Conservation (phyloP, 2,113 vertebrate genomes). For the Rhynchomys soricoides region DNA sequence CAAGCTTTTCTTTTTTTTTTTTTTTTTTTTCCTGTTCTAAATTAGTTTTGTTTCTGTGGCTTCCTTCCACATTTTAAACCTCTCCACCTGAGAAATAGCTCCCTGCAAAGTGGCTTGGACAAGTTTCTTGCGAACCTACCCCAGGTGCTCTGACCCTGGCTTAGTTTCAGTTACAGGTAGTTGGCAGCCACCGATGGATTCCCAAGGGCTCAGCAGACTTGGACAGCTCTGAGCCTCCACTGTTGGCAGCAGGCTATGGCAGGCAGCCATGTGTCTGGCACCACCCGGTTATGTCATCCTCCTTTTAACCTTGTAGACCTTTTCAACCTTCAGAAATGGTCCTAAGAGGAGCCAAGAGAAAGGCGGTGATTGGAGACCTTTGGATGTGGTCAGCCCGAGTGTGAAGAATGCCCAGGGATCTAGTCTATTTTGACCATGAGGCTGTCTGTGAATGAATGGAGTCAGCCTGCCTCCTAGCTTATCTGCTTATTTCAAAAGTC, state of each 20-base stretch:
- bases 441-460: conserved; percentile 73
- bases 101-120: not conserved
- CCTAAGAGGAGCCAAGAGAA: conserved; percentile 62
- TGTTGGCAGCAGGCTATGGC: conserved; percentile 69
- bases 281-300: conserved; percentile 74
- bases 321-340: conserved; percentile 59
- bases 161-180: not conserved
- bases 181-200: not conserved
- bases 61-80: not conserved
- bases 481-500: conserved; percentile 82
- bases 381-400: conserved; percentile 77
- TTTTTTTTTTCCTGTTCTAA: conserved; percentile 31
- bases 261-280: conserved; percentile 64
- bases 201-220: not conserved
- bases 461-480: conserved; percentile 77
- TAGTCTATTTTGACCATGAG: conserved; percentile 83
- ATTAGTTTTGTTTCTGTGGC: conserved; percentile 7
- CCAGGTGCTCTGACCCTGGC: not conserved
- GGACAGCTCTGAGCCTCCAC: conserved; percentile 9
- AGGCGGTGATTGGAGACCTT: conserved; percentile 21
- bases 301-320: conserved; percentile 65
- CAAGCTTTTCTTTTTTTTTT: conserved; percentile 41
- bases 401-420: conserved; percentile 76
- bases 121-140: not conserved
- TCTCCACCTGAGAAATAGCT: not conserved